Evolutionary conservation across 2,888 invertebrate genomes (phyloP).

Genomic region (Pollenia angustigena): DNA sequence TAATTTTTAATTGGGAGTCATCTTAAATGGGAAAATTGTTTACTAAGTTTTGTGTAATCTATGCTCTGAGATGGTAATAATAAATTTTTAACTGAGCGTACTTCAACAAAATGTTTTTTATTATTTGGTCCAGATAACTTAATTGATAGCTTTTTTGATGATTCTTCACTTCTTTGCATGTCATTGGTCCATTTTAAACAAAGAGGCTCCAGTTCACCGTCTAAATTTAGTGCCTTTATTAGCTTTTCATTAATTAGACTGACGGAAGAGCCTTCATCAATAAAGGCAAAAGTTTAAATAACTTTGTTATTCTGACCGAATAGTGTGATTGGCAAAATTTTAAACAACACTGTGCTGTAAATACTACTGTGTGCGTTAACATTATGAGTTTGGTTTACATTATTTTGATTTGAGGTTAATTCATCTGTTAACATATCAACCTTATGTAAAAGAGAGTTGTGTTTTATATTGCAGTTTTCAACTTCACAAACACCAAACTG

Average conservation of each 20-base stretch:
- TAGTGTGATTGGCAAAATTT: slow-evolving; percentile 40
- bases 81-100: slow-evolving; percentile 24
- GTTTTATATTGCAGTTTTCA: too few relatives aligned
- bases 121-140: slow-evolving; percentile 5
- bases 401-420: too few relatives aligned
- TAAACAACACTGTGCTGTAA: slow-evolving; percentile 17
- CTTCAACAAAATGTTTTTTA: not conserved
- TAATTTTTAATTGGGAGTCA: too few relatives aligned
- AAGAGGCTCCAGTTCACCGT: slow-evolving; percentile 14
- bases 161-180: slow-evolving; percentile 13
- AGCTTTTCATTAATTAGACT: slow-evolving; percentile 42
- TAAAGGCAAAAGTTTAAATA: slow-evolving; percentile 69
- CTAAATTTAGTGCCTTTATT: slow-evolving; percentile 5
- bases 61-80: slow-evolving; percentile 12
- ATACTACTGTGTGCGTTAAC: slow-evolving; percentile 31
- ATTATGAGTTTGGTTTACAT: slow-evolving; percentile 4
- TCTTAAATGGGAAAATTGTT: too few relatives aligned
- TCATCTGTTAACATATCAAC: too few relatives aligned
- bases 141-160: slow-evolving; percentile 47
- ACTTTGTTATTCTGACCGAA: slow-evolving; percentile 3
- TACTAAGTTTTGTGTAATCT: not conserved
- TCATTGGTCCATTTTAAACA: slow-evolving; percentile 50
- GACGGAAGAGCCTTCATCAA: slow-evolving; percentile 53
- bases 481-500: not conserved
- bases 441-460: too few relatives aligned